phyloP scores from a whole-genome alignment of 2,888 invertebrate species.

The Drosophila ustulata region DNA sequence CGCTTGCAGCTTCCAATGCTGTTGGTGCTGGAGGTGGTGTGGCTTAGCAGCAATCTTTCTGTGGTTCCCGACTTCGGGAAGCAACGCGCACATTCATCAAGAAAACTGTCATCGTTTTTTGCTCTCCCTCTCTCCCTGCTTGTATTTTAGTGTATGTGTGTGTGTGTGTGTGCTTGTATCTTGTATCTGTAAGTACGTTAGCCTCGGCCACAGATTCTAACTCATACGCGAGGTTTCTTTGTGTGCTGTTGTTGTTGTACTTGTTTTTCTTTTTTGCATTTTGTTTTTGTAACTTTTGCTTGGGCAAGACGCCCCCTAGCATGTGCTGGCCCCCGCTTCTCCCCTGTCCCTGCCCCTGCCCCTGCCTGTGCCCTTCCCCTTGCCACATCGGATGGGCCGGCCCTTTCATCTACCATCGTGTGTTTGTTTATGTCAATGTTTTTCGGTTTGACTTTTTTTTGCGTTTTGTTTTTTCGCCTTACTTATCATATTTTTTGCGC shows the following conservation, averaged over 20 bases:
- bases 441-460: constrained; percentile 17
- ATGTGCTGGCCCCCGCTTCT: constrained; percentile 15
- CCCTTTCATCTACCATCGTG: constrained; percentile 16
- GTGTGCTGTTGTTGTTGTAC: constrained; percentile 32
- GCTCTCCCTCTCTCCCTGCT: constrained; percentile 22
- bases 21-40: constrained; percentile 16
- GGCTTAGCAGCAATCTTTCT: constrained; percentile 59
- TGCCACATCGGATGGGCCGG: neutral
- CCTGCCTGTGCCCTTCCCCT: neutral
- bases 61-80: constrained; percentile 45
- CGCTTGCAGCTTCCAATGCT: constrained; percentile 33
- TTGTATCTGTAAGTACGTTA: constrained; percentile 73
- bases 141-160: no score
- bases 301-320: constrained; percentile 47
- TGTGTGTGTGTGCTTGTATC: constrained; percentile 44
- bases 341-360: neutral
- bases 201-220: constrained; percentile 75
- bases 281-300: constrained; percentile 36
- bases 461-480: constrained; percentile 25
- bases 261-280: constrained; percentile 31
- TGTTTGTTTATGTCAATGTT: constrained; percentile 59
- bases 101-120: constrained; percentile 81
- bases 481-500: constrained; percentile 64
- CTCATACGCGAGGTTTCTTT: constrained; percentile 58
- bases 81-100: constrained; percentile 78